Conservation (phyloP, 2,113 vertebrate genomes). For the Ramphastos sulfuratus region DNA sequence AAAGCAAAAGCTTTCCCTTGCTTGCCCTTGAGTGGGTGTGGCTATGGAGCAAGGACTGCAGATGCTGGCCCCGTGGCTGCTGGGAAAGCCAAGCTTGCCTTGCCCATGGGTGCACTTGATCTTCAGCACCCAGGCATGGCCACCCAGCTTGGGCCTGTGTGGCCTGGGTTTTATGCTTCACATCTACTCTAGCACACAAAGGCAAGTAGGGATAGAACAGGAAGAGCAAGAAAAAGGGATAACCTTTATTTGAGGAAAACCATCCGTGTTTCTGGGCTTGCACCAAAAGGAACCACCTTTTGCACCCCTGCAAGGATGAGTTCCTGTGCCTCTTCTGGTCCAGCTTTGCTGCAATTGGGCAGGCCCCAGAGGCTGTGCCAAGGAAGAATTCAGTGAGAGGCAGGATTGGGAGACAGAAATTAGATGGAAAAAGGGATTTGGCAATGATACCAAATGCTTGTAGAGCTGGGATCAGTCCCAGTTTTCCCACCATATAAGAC, state of each 20-base stretch:
- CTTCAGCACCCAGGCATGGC: neutral
- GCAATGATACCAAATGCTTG: neutral
- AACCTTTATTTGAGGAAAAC: neutral
- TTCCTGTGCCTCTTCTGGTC: neutral
- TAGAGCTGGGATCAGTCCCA: neutral
- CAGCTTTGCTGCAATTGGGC: neutral
- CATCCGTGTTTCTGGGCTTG: neutral
- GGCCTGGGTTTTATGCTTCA: neutral
- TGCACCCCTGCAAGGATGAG: accelerated
- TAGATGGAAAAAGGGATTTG: neutral
- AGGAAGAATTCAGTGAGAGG: neutral
- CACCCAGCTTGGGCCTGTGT: accelerated
- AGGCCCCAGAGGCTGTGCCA: neutral
- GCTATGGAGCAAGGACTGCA: neutral
- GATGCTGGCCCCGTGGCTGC: accelerated
- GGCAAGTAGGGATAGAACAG: neutral
- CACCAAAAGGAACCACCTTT: neutral
- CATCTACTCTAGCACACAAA: neutral
- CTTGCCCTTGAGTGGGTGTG: neutral
- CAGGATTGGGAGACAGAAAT: slow-evolving; percentile 7
- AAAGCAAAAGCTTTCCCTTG: neutral
- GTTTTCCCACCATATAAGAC: neutral
- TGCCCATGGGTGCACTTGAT: too few species aligned
- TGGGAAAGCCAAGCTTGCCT: neutral
- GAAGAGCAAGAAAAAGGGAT: neutral